A percentile compares a stretch with the other conserved stretches of the same genome.
Conservation (phyloP, 1,140 invertebrate species). For the Drosophila kurseongensis region DNA sequence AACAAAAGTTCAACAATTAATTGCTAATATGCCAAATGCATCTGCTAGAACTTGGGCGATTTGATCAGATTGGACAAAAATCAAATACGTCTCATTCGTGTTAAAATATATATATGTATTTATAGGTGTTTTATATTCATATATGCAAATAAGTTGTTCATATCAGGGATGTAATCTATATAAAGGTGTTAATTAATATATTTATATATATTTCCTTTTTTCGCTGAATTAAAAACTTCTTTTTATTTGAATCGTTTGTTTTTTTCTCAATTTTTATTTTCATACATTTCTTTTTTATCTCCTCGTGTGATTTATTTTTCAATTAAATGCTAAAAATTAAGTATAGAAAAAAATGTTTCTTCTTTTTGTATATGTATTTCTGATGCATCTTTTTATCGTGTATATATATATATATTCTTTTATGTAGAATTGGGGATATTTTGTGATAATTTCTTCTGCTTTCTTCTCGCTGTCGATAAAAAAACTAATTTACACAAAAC, state of each 20-base stretch:
- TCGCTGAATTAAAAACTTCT: conserved; percentile 45
- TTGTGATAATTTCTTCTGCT: conserved; percentile 18
- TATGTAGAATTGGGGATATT: conserved; percentile 21
- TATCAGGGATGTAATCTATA: conserved; percentile 33
- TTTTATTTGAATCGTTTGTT: conserved; percentile 24
- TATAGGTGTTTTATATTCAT: conserved; percentile 12
- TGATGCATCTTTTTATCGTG: conserved; percentile 13
- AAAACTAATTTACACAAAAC: conserved; percentile 36
- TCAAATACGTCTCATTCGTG: conserved; percentile 4
- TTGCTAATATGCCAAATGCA: conserved; percentile 43
- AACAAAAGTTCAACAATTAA: conserved; percentile 56
- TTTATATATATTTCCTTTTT: conserved; percentile 1
- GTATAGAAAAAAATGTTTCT: conserved; percentile 52
- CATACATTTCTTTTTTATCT: conserved; percentile 29
- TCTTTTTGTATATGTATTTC: conserved; percentile 19
- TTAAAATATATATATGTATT: conserved; percentile 33
- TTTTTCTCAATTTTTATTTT: conserved; percentile 43
- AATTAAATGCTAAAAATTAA: conserved; percentile 61
- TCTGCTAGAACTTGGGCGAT: conserved; percentile 21
- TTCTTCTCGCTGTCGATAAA: conserved; percentile 7
- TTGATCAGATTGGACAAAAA: conserved; percentile 23
- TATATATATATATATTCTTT: conserved; percentile 14
- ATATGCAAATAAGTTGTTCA: conserved; percentile 9
- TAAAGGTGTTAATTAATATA: conserved; percentile 22
- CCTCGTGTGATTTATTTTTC: conserved; percentile 16